These are phyloP conservation scores for Agrotis clavis DNA, from an alignment of 2,888 invertebrate species.

Conservation along the genomic window DNA sequence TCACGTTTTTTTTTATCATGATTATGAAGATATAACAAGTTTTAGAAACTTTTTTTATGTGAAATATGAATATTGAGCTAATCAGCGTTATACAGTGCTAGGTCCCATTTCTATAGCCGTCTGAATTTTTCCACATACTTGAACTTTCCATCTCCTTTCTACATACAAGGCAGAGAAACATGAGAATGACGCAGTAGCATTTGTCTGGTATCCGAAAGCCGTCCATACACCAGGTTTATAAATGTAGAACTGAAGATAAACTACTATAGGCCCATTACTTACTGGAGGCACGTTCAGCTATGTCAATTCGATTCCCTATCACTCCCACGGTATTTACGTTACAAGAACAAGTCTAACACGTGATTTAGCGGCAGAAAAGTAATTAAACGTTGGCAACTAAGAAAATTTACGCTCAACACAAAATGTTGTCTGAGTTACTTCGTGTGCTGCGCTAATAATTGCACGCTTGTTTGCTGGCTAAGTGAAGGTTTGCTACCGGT, in stretches of 20 bases:
- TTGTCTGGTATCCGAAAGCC: not conserved
- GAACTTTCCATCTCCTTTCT: no score
- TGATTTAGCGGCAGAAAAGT: slow-evolving; percentile 69
- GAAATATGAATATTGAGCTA: no score
- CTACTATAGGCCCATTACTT: not conserved
- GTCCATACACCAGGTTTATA: not conserved
- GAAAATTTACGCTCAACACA: slow-evolving; percentile 74
- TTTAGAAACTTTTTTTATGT: no score
- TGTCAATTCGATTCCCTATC: not conserved
- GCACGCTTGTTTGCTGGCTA: slow-evolving; percentile 56
- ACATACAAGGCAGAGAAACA: not conserved
- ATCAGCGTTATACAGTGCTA: no score
- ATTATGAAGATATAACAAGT: no score
- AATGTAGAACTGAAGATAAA: slow-evolving; percentile 5
- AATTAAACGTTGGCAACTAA: slow-evolving; percentile 62
- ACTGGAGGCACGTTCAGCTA: not conserved
- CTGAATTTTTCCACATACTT: no score
- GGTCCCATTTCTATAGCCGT: no score
- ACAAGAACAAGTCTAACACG: slow-evolving; percentile 67
- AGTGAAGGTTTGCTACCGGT: slow-evolving; percentile 27
- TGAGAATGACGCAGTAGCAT: not conserved
- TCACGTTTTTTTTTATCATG: no score
- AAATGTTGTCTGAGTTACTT: slow-evolving; percentile 69
- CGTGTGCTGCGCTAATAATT: slow-evolving; percentile 71
- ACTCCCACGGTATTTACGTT: slow-evolving; percentile 51